Evolutionary conservation across 2,888 invertebrate species (phyloP).

Genomic region (Cryptus armator): DNA sequence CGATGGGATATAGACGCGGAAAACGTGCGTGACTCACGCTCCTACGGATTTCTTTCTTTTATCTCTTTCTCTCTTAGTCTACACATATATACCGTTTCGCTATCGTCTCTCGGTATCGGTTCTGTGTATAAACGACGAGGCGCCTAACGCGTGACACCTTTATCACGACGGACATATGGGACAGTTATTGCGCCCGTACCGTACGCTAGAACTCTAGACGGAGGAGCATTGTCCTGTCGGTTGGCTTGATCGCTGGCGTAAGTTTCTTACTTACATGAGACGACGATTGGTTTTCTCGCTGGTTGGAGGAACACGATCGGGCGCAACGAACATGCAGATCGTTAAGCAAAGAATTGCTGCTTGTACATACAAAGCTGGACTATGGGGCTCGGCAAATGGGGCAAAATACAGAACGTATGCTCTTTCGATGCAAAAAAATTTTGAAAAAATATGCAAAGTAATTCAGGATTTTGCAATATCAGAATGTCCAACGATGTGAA

Average conservation of each 20-base stretch:
- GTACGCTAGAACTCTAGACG: conserved; percentile 37
- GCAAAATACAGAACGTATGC: conserved; percentile 13
- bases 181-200: conserved; percentile 67
- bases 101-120: not conserved
- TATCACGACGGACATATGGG: conserved; percentile 71
- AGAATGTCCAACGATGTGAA: too few species aligned
- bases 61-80: conserved; percentile 13
- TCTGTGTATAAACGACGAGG: not conserved
- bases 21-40: conserved; percentile 63
- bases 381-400: conserved; percentile 26
- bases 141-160: conserved; percentile 69
- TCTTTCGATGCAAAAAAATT: too few species aligned
- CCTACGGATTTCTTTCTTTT: conserved; percentile 23
- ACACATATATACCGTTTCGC: not conserved
- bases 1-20: conserved; percentile 23
- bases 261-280: not conserved
- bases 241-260: conserved; percentile 4
- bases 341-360: not conserved
- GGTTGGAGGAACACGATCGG: not conserved
- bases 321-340: conserved; percentile 19
- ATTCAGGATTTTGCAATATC: not conserved
- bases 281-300: conserved; percentile 12
- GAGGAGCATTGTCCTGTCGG: conserved; percentile 74
- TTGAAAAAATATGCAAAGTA: too few species aligned
- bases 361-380: conserved; percentile 46